Evolutionary conservation across 2,888 invertebrate genomes (phyloP).

Genomic region (Ischnus inquisitorius): DNA sequence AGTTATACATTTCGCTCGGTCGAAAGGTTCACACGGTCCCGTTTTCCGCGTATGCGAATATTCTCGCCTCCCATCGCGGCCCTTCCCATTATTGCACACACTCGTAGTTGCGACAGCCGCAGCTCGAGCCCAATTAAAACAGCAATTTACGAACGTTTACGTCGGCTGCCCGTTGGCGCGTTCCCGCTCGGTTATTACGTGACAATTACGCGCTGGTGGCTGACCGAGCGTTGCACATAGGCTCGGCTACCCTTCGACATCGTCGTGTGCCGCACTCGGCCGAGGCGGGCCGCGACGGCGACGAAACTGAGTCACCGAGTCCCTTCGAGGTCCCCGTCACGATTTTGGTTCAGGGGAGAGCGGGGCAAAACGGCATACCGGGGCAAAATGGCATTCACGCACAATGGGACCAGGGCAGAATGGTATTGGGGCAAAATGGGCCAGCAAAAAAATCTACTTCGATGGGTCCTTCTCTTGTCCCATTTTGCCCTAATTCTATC

Average conservation of each 20-base stretch:
- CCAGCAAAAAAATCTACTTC: no score
- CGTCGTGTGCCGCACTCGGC: no score
- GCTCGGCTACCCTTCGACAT: constrained; percentile 14
- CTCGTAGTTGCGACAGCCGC: constrained; percentile 28
- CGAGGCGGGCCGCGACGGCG: no score
- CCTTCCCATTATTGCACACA: constrained; percentile 60
- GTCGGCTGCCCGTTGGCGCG: constrained; percentile 51
- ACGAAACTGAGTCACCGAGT: no score
- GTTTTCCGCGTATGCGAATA: constrained; percentile 32
- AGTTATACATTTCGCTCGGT: constrained; percentile 37
- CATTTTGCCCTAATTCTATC: no score
- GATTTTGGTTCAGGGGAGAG: no score
- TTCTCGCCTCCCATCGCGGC: constrained; percentile 37
- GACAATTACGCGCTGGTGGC: constrained; percentile 71
- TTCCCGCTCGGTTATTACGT: constrained; percentile 67
- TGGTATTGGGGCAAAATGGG: no score
- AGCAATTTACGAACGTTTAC: constrained; percentile 73
- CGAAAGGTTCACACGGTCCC: constrained; percentile 33
- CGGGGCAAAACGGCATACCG: no score
- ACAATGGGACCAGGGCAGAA: no score
- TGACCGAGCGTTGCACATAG: constrained; percentile 34
- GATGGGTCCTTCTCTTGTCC: no score
- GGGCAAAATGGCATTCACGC: no score
- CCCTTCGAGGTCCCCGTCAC: no score
- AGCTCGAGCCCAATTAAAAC: constrained; percentile 73